Conservation (phyloP, 1,140 invertebrate genomes). For the Antheraea mylitta region DNA sequence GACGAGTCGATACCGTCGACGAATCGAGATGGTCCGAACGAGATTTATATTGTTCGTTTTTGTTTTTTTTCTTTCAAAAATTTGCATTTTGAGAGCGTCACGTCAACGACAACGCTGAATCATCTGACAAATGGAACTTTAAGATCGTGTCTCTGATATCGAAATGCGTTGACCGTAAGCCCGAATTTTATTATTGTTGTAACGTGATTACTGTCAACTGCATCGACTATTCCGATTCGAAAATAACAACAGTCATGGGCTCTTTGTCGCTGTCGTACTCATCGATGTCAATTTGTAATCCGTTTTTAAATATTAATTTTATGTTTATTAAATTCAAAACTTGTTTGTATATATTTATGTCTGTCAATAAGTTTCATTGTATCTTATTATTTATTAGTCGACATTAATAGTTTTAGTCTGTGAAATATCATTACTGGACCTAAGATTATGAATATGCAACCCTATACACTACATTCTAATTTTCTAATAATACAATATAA, state of each 20-base stretch:
- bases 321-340: neutral
- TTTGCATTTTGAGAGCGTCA: conserved; percentile 78
- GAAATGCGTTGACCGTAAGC: conserved; percentile 74
- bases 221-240: conserved; percentile 36
- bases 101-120: conserved; percentile 75
- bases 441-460: too few species aligned
- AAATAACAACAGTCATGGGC: conserved; percentile 33
- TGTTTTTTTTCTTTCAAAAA: conserved; percentile 62
- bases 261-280: conserved; percentile 11
- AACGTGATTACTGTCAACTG: conserved; percentile 75
- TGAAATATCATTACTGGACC: too few species aligned
- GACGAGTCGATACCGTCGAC: conserved; percentile 70
- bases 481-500: too few species aligned
- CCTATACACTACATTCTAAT: too few species aligned
- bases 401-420: too few species aligned
- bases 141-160: conserved; percentile 67
- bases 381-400: too few species aligned
- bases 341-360: neutral
- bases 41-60: conserved; percentile 74
- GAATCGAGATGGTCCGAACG: conserved; percentile 66
- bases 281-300: conserved; percentile 36
- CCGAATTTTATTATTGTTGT: conserved; percentile 69
- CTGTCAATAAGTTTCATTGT: too few species aligned
- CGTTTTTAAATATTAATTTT: conserved; percentile 19
- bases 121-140: conserved; percentile 74